Percentiles rank a stretch among this genome's conserved stretches.
Evolutionary conservation across 2,113 vertebrate genomes (phyloP).

Genomic region (Leucopsar rothschildi): DNA sequence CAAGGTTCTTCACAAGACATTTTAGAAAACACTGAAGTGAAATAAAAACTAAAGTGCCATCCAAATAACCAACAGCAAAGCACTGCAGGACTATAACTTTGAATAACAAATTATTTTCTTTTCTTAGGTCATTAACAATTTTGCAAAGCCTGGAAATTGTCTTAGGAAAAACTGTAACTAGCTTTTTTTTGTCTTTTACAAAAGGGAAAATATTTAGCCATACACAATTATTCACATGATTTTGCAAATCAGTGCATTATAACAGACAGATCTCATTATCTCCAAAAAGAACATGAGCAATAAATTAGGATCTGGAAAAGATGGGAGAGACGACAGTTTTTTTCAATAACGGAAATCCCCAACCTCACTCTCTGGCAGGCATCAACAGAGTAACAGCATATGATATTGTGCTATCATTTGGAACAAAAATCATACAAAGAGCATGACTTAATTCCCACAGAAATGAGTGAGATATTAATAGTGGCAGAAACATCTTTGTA

Average conservation of each 20-base stretch:
- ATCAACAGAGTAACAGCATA: background rate
- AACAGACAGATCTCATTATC: background rate
- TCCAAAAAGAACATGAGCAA: background rate
- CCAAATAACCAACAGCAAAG: background rate
- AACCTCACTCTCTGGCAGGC: background rate
- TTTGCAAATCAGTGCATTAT: background rate
- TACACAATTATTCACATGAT: background rate
- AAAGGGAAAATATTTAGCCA: background rate
- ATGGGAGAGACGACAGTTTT: background rate
- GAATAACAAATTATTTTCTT: background rate
- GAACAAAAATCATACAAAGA: background rate
- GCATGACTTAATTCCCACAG: background rate
- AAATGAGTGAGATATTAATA: background rate
- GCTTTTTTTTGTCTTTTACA: background rate
- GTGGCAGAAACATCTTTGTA: background rate
- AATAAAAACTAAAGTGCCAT: background rate
- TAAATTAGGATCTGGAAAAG: background rate
- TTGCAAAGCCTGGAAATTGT: background rate
- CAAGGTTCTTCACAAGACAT: background rate
- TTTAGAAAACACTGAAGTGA: background rate
- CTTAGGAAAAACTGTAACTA: background rate
- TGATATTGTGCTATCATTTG: background rate
- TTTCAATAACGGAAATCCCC: background rate
- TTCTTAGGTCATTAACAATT: background rate
- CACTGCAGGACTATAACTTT: background rate